Conservation (phyloP, 2,888 invertebrate species). For the Morpho achilles region DNA sequence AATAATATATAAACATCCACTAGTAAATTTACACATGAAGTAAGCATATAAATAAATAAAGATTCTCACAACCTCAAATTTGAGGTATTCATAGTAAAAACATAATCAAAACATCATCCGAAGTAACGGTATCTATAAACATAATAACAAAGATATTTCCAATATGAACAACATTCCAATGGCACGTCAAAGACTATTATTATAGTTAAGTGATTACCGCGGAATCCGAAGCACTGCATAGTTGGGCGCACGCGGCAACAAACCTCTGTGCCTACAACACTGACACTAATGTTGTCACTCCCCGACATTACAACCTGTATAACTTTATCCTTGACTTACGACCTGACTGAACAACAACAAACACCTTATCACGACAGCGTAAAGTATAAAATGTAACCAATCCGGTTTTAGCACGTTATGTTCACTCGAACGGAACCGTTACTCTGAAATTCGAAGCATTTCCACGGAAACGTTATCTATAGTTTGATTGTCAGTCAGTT, state of each 20-base stretch:
- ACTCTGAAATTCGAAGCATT: constrained; percentile 42
- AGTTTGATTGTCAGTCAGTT: constrained; percentile 41
- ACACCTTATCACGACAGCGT: constrained; percentile 36
- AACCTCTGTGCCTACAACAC: constrained; percentile 51
- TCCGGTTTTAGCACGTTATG: constrained; percentile 39
- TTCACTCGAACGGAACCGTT: constrained; percentile 49
- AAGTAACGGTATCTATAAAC: too few relatives aligned
- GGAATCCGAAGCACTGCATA: constrained; percentile 74
- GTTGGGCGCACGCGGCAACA: constrained; percentile 71
- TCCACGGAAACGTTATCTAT: constrained; percentile 49
- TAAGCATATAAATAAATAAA: too few relatives aligned
- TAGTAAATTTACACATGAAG: too few relatives aligned
- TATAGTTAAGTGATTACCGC: constrained; percentile 46
- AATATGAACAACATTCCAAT: constrained; percentile 2
- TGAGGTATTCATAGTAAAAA: too few relatives aligned
- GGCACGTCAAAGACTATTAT: constrained; percentile 13
- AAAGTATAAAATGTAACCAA: constrained; percentile 34
- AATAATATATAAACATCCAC: too few relatives aligned
- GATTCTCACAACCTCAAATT: too few relatives aligned
- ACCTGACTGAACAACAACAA: constrained; percentile 16
- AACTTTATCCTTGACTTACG: constrained; percentile 49
- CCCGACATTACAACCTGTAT: constrained; percentile 52
- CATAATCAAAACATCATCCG: too few relatives aligned
- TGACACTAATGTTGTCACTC: constrained; percentile 60
- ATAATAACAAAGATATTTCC: neutral